Evolutionary conservation across 2,888 invertebrate genomes (phyloP).

Genomic region (Tetropium fuscum): DNA sequence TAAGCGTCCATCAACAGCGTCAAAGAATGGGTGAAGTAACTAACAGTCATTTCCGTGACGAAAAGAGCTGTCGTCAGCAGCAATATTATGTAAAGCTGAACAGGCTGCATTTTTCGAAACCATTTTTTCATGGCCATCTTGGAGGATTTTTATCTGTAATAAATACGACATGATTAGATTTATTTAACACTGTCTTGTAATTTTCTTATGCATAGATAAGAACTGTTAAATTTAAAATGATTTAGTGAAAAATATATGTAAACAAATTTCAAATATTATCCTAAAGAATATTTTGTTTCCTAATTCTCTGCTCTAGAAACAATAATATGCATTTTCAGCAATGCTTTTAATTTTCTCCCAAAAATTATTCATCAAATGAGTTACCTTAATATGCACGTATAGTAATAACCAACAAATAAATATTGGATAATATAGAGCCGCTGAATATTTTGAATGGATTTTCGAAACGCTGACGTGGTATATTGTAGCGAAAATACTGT

Average conservation of each 20-base stretch:
- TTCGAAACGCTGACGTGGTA: conserved; percentile 30
- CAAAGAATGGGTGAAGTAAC: conserved; percentile 91
- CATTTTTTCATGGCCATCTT: conserved; percentile 84
- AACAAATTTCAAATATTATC: too few species aligned
- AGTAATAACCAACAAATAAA: neutral
- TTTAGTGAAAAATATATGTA: too few species aligned
- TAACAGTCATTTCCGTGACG: conserved; percentile 84
- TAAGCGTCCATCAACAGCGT: conserved; percentile 93
- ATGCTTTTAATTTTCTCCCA: neutral
- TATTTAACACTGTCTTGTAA: conserved; percentile 30
- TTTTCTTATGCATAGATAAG: too few species aligned
- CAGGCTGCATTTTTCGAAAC: conserved; percentile 79
- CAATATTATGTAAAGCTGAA: conserved; percentile 80
- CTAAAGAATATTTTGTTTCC: too few species aligned
- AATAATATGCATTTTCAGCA: too few species aligned
- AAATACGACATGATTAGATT: neutral
- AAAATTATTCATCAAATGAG: neutral
- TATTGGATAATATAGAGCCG: neutral
- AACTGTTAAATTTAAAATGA: too few species aligned
- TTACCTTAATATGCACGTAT: neutral
- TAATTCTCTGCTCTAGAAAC: too few species aligned
- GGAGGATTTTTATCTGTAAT: conserved; percentile 16
- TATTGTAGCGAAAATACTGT: conserved; percentile 20
- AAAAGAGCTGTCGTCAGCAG: conserved; percentile 82
- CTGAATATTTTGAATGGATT: neutral